Evolutionary conservation across 2,113 vertebrate genomes (phyloP).

Genomic region (Onychorhynchus coronatus): DNA sequence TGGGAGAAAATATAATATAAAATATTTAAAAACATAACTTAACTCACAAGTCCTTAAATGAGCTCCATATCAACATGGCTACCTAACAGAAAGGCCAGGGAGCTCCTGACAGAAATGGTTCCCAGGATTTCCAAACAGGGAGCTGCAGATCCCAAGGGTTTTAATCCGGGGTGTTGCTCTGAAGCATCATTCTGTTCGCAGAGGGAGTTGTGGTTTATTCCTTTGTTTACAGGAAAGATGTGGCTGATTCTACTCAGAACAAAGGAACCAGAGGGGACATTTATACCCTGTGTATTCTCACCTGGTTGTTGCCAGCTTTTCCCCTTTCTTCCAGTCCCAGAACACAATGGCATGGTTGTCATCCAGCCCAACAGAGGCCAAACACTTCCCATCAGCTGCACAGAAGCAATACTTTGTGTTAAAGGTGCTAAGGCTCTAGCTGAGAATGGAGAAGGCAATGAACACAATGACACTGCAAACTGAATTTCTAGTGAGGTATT

Average conservation of each 20-base stretch:
- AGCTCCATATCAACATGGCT: not conserved
- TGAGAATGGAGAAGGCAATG: not conserved
- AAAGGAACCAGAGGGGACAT: not conserved
- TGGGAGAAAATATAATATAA: not conserved
- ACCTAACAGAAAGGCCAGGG: not conserved
- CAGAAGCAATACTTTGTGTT: constrained; percentile 55
- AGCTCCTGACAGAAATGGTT: not conserved
- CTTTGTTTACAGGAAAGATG: not conserved
- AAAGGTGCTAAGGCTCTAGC: not conserved
- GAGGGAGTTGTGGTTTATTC: not conserved
- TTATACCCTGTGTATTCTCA: constrained; percentile 50
- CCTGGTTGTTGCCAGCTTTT: constrained; percentile 91
- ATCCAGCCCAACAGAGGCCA: constrained; percentile 91
- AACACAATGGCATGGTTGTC: constrained; percentile 91
- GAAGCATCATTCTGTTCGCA: not conserved
- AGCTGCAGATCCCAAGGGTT: not conserved
- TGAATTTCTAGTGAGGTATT: not conserved
- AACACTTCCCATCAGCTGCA: constrained; percentile 91
- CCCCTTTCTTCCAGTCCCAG: constrained; percentile 99
- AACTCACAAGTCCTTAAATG: not conserved
- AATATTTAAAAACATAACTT: not conserved
- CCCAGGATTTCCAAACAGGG: not conserved
- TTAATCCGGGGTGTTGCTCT: not conserved
- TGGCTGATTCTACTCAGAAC: not conserved
- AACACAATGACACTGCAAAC: not conserved